Base-by-base conservation (phyloP, 2,797 vertebrate genomes). In the Pteropus rufus region DNA sequence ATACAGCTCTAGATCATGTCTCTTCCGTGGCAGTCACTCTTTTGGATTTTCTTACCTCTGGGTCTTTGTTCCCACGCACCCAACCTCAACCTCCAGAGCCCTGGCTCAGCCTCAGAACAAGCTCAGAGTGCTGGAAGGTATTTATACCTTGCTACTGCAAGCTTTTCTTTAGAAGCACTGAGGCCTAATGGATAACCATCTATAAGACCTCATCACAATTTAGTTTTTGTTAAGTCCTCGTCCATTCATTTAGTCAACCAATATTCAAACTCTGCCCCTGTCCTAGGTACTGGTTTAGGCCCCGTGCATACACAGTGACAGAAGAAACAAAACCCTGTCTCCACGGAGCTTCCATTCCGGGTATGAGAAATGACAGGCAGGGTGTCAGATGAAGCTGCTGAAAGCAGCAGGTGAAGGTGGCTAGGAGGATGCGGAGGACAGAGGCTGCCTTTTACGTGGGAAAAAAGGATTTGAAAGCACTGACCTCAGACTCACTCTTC, bases 21-120 rank as follows among this genome's bases (percentile, higher is more conserved):
- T 69, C 54, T 73, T 67, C 49, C 67, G 60, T 39, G 58, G 29
- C 76, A 82, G 75, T 46, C 31, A 46, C 19, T 18, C 24, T 60
- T 67, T 54, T 46, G 41, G 90, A 46, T 76, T 85, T 95, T 70
- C 39, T 84, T 34, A 31, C 72, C 18, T 70, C 29, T 39, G 19
- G 6, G 72, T 56, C 31, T 90, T 29, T 1, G 15, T 65, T 87
- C 14, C 44, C 82, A 56, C 24, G 89, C 1, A 60, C 11, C 56
- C 31, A 34, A 24, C 34, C 70, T 72, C 52, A 21, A 54, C 0
- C 21, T 12, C 76, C 0, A 0, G 58, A 29, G 86, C 8, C 12
- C n/a, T 36, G 7, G 24, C 24, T 56, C 34, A 34, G 91, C 31
- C 36, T 75, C 19, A 18, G 67, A 16, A 41, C 21, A 72, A 7